These are phyloP conservation scores for Junonia oenone DNA, from an alignment of 2,888 invertebrate genomes.

Conservation along the genomic window DNA sequence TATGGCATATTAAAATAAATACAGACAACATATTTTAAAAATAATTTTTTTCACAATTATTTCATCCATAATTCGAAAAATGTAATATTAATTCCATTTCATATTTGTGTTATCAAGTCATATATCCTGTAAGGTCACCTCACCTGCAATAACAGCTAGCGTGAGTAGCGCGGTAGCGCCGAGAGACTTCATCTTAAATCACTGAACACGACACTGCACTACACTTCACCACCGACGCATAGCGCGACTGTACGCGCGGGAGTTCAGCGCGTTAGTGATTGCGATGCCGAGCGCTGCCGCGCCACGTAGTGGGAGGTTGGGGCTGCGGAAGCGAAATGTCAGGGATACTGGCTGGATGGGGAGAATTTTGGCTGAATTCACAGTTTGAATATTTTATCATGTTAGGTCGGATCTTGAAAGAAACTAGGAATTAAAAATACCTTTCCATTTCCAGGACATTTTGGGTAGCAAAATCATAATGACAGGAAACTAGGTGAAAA, in stretches of 20 bases:
- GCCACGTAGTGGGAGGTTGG: constrained; percentile 43
- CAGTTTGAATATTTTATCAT: background rate
- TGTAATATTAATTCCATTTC: background rate
- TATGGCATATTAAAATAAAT: too few species aligned
- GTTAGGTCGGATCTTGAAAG: too few species aligned
- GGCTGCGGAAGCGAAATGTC: constrained; percentile 62
- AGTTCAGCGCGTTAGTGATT: constrained; percentile 60
- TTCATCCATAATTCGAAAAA: background rate
- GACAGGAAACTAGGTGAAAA: too few species aligned
- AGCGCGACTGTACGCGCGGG: constrained; percentile 59
- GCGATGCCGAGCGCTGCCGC: constrained; percentile 37
- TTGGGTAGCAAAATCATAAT: too few species aligned
- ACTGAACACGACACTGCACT: constrained; percentile 54
- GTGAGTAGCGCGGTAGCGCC: constrained; percentile 54
- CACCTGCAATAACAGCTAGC: constrained; percentile 64
- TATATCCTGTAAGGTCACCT: constrained; percentile 11
- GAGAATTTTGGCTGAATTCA: constrained; percentile 18
- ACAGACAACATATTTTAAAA: too few species aligned
- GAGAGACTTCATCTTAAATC: constrained; percentile 61
- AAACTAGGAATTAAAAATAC: too few species aligned
- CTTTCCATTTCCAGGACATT: too few species aligned
- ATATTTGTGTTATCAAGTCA: background rate
- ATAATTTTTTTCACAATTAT: too few species aligned
- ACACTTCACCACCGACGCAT: constrained; percentile 73
- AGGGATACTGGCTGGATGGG: constrained; percentile 51